These are phyloP conservation scores for Sorex araneus DNA, from an alignment of 2,113 vertebrate genomes.

Conservation along the genomic window DNA sequence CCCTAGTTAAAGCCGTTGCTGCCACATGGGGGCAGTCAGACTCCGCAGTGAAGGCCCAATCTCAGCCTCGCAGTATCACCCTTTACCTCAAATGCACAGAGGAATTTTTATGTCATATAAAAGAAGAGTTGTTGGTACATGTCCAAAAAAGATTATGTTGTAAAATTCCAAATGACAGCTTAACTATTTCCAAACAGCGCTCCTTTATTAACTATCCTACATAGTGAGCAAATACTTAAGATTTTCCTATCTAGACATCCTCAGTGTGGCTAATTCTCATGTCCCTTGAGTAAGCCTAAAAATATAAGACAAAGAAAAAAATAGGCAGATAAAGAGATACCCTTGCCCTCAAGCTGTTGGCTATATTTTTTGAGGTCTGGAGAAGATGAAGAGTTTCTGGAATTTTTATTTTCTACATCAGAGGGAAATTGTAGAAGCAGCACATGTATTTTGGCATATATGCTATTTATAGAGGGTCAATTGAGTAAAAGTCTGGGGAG, in stretches of 20 bases:
- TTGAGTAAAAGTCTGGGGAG: rapidly evolving
- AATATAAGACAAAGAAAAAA: too few species aligned
- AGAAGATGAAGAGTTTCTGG: neutral
- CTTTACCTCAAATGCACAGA: neutral
- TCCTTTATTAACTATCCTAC: neutral
- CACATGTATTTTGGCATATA: neutral
- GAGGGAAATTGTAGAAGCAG: neutral
- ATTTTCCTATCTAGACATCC: neutral
- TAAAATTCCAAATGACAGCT: neutral
- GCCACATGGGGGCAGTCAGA: slow-evolving; percentile 87
- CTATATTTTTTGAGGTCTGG: neutral
- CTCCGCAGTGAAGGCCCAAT: neutral
- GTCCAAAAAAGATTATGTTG: neutral
- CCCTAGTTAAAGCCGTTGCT: rapidly evolving
- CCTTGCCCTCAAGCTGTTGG: neutral
- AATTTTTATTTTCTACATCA: neutral
- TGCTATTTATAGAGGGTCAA: neutral
- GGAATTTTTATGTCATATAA: neutral
- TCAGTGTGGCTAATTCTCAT: neutral
- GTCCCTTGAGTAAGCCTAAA: neutral
- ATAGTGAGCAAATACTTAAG: rapidly evolving
- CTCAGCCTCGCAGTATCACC: neutral
- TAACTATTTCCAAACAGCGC: neutral
- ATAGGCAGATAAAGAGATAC: rapidly evolving
- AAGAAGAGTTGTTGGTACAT: neutral